Conservation (phyloP, 2,888 invertebrate species). For the Alloplasta piceator region DNA sequence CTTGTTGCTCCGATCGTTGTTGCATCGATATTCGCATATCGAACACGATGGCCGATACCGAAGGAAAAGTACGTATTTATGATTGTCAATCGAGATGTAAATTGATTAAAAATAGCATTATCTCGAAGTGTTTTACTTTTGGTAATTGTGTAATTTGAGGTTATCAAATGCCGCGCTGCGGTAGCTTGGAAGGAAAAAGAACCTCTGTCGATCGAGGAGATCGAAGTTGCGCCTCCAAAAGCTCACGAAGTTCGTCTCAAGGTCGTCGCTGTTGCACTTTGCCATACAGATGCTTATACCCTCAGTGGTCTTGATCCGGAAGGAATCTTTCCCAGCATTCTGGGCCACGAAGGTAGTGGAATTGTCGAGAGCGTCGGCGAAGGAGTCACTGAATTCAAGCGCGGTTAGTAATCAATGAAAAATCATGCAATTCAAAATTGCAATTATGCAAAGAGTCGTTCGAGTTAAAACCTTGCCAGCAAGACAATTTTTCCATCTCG, state of each 20-base stretch:
- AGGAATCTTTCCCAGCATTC: constrained; percentile 94
- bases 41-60: constrained; percentile 72
- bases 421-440: not conserved
- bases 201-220: constrained; percentile 94
- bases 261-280: constrained; percentile 92
- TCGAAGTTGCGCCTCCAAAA: constrained; percentile 97
- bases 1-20: not conserved
- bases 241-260: constrained; percentile 95
- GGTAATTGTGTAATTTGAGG: constrained; percentile 82
- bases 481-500: too few species aligned
- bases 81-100: not conserved
- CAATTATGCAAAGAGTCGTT: too few species aligned
- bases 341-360: constrained; percentile 98
- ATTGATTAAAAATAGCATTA: not conserved
- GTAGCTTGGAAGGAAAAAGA: constrained; percentile 98
- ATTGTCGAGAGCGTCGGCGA: constrained; percentile 98
- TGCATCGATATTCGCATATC: constrained; percentile 2
- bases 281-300: constrained; percentile 97
- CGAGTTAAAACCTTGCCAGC: too few species aligned
- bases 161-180: constrained; percentile 96
- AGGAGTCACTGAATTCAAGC: constrained; percentile 93
- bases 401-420: constrained; percentile 85
- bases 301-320: constrained; percentile 95
- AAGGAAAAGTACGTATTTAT: constrained; percentile 74
- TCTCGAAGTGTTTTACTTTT: constrained; percentile 21